Evolutionary conservation across 2,113 vertebrate genomes (phyloP).

Genomic region (Xiphophorus couchianus): DNA sequence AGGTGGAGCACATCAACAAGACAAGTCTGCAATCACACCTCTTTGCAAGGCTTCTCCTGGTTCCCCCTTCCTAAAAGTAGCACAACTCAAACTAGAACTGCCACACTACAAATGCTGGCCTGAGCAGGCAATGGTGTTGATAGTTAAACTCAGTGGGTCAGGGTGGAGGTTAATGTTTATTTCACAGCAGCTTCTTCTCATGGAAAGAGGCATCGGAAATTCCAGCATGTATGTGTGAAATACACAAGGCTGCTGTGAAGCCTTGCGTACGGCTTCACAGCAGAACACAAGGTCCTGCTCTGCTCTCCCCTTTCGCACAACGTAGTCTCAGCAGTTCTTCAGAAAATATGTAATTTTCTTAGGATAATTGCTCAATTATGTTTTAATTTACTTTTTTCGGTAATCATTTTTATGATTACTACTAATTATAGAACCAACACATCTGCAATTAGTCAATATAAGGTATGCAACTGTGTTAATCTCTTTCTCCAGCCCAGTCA

Average conservation of each 20-base stretch:
- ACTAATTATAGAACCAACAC: neutral
- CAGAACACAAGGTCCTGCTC: slow-evolving; percentile 34
- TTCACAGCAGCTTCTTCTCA: slow-evolving; percentile 40
- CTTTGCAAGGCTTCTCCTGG: neutral
- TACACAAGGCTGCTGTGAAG: slow-evolving; percentile 20
- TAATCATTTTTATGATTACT: neutral
- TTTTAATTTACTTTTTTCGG: neutral
- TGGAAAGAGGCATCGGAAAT: slow-evolving; percentile 65
- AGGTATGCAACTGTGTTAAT: slow-evolving; percentile 38
- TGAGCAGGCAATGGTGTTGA: neutral
- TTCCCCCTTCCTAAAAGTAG: neutral
- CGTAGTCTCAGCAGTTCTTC: slow-evolving; percentile 3
- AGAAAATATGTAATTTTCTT: neutral
- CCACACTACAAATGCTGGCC: neutral
- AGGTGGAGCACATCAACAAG: neutral
- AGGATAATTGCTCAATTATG: too few species aligned
- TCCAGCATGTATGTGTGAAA: slow-evolving; percentile 65
- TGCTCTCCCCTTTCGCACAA: slow-evolving; percentile 22
- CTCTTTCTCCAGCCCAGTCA: slow-evolving; percentile 60
- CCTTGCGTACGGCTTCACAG: slow-evolving; percentile 40
- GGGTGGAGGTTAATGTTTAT: slow-evolving; percentile 27
- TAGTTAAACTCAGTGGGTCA: neutral
- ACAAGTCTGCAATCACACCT: neutral
- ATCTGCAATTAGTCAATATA: slow-evolving; percentile 1
- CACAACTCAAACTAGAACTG: neutral